Base-by-base conservation (phyloP, 1,140 invertebrate genomes). In the Aphelenchoides avenae region DNA sequence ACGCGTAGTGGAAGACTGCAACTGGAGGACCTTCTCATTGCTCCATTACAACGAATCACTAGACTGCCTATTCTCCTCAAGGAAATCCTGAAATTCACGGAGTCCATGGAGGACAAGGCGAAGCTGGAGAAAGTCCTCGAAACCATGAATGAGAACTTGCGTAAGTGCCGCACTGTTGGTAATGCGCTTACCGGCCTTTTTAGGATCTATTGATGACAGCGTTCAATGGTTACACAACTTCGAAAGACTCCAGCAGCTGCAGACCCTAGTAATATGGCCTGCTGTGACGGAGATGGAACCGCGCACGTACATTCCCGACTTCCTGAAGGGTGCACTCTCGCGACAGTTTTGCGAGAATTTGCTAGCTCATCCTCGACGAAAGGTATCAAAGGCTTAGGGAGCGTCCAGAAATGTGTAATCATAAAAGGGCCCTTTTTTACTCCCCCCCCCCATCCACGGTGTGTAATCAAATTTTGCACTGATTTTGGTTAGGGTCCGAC, bases 171-270 rank as follows among this genome's bases (percentile, higher is more conserved):
- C n/a, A n/a, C n/a, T n/a, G n/a, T n/a, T n/a, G n/a, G n/a, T n/a
- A n/a, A n/a, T n/a, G n/a, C n/a, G n/a, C n/a, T n/a, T n/a, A n/a
- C n/a, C n/a, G 24, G 30, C 24, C 47, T 64, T 68, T 74, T 41
- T 73, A 85, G 84, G 84, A 53, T 84, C 84, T 61, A 77, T 86
- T 39, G 85, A 86, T 74, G 85, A 86, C 55, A 85, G 85, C 72
- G 85, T 86, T 80, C 83, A 84, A 68, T 86, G 85, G 85, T 73
- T 86, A 42, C 85, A 85, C 63, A 86, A 86, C 70, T 86, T 85
- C 78, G 85, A 86, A 66, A 74, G 85, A 33, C 78, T 86, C 3
- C 80, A 86, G 57, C 85, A 86, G 70, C 84, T 86, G 41, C 85
- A 86, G 70, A 78, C 81, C 27, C 85, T 84, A 63, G 81, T 86